Conservation (phyloP, 2,888 invertebrate genomes). For the Hypomecis atomaria region DNA sequence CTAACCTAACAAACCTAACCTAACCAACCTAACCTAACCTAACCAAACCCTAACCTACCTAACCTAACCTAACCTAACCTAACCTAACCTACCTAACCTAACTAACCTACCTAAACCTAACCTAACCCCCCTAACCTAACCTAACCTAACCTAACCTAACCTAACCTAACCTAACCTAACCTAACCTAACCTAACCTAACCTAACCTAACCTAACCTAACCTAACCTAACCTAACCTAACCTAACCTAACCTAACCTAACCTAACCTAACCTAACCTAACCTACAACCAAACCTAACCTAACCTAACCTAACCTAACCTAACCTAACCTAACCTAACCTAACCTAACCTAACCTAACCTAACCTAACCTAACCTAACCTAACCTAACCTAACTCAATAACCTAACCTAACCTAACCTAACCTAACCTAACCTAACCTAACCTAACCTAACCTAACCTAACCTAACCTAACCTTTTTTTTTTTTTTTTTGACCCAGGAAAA, state of each 20-base stretch:
- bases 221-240: conserved; percentile 18
- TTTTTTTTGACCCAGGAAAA: no score
- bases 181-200: conserved; percentile 24
- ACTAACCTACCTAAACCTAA: conserved; percentile 28
- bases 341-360: conserved; percentile 14
- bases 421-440: conserved; percentile 24
- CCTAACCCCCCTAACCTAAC: conserved; percentile 19
- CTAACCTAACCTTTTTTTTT: conserved; percentile 20
- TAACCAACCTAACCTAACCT: conserved; percentile 34
- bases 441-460: conserved; percentile 24
- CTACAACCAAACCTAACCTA: conserved; percentile 22
- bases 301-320: conserved; percentile 24
- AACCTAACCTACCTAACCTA: conserved; percentile 26
- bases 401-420: conserved; percentile 27
- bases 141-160: conserved; percentile 24
- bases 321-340: conserved; percentile 24
- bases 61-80: conserved; percentile 26
- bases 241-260: conserved; percentile 24
- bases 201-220: conserved; percentile 24
- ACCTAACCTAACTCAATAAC: conserved; percentile 23
- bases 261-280: conserved; percentile 24
- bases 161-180: conserved; percentile 24
- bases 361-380: conserved; percentile 24
- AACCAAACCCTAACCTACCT: conserved; percentile 32
- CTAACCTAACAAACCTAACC: conserved; percentile 46